Conservation (phyloP, 2,888 invertebrate species). For the Liopterus haemorrhoidalis region DNA sequence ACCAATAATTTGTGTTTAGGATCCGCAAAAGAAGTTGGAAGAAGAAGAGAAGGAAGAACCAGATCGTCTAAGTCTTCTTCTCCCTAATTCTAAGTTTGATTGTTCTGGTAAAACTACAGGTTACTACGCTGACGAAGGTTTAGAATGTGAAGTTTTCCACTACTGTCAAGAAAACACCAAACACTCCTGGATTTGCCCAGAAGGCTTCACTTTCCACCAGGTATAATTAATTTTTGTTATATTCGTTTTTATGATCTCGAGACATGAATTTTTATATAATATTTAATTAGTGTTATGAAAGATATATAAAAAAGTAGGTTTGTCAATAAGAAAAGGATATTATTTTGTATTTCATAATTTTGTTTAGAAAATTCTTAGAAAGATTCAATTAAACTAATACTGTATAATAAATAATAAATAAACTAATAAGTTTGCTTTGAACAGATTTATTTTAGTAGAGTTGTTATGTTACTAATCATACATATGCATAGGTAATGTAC, state of each 20-base stretch:
- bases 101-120: slow-evolving; percentile 77
- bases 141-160: slow-evolving; percentile 88
- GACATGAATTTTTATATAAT: not conserved
- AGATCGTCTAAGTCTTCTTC: slow-evolving; percentile 69
- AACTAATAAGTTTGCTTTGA: too few species aligned
- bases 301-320: too few species aligned
- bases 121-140: slow-evolving; percentile 84
- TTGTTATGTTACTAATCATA: too few species aligned
- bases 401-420: too few species aligned
- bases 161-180: slow-evolving; percentile 85
- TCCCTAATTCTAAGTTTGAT: slow-evolving; percentile 78
- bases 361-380: slow-evolving; percentile 1
- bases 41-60: slow-evolving; percentile 78
- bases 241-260: slow-evolving; percentile 8
- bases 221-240: slow-evolving; percentile 47
- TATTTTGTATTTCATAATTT: not conserved
- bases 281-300: too few species aligned
- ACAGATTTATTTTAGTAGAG: too few species aligned
- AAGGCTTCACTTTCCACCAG: slow-evolving; percentile 83
- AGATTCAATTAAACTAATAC: too few species aligned
- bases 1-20: too few species aligned
- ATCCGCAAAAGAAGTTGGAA: too few species aligned
- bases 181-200: slow-evolving; percentile 91
- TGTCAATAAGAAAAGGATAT: too few species aligned
- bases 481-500: too few species aligned